Evolutionary conservation across 2,888 invertebrate species (phyloP), one percentile per base, ranked within the genome.

Genomic region (Protonemura montana): DNA sequence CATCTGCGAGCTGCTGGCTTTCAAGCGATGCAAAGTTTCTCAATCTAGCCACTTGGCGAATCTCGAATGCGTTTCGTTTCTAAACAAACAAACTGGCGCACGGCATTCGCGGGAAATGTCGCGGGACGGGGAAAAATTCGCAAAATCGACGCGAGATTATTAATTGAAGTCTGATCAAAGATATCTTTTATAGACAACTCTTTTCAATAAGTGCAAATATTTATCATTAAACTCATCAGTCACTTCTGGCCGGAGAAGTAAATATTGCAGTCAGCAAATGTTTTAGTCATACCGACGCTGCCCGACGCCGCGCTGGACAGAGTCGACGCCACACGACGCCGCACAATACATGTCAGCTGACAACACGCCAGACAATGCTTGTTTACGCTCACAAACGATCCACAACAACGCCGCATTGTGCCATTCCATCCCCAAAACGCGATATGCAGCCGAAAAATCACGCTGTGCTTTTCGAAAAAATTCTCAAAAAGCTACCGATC

Each of bases 11-110:
- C 59, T 21, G 59, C 59, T 1, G 59, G 59, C 59, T 81, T 80
- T 80, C 76, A 78, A 82, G 77, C 85, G 80, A 29, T 87, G 85
- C 83, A 82, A 86, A 82, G 82, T 87, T 84, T 86, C 87, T 77
- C 86, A 83, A 86, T 86, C 86, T 85, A 86, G 42, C 86, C 86
- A 86, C 86, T 86, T 84, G 59, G 28, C 26, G 59, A 76, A 13
- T 84, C 30, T 84, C 28, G 42, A 76, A 59, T 59, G 81, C 76
- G 42, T 84, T 84, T 76, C 82, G 26, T 82, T 87, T 41, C 82
- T 85, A 86, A 86, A 87, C 81, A 88, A 85, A 87, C 59, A 35
- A 35, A 35, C 10, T 35, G 35, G 5, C 10, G 10, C 3, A 35
- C n/a, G n/a, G n/a, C n/a, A n/a, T n/a, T n/a, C 10, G 35, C 35